Conservation (phyloP, 2,797 vertebrate species). For the Halcyon badia region DNA sequence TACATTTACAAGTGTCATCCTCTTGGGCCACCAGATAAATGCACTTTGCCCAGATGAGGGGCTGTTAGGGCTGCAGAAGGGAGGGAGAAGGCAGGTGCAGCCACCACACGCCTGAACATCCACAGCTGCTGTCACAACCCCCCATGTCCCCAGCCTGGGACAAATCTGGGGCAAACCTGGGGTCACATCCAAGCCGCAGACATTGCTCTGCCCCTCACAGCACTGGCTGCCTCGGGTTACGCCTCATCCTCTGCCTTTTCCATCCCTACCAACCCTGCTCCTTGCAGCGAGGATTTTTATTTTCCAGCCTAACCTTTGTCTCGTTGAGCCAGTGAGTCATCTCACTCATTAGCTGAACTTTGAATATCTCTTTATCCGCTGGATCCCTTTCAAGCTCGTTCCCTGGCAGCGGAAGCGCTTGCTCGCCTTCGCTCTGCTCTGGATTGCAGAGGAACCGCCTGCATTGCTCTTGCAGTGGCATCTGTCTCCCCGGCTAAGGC, state of each 20-base stretch:
- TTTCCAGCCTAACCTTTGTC: constrained; percentile 71
- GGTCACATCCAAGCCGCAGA: neutral
- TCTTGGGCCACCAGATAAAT: rapidly evolving
- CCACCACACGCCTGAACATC: rapidly evolving
- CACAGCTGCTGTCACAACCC: rapidly evolving
- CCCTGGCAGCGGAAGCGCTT: constrained; percentile 71
- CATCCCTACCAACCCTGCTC: constrained; percentile 4
- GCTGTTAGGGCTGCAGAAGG: neutral
- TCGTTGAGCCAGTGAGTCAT: constrained; percentile 81
- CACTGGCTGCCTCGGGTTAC: rapidly evolving
- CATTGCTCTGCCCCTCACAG: neutral
- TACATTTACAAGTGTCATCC: neutral
- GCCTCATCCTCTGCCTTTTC: constrained; percentile 15
- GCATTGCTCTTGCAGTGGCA: neutral
- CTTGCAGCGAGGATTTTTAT: constrained; percentile 47
- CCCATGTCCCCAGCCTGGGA: neutral
- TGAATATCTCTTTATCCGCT: constrained; percentile 76
- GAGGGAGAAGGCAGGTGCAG: neutral
- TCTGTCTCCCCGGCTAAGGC: neutral
- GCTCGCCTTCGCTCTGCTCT: constrained; percentile 29
- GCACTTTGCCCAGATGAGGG: neutral
- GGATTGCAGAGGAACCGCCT: constrained; percentile 28
- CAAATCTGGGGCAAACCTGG: neutral
- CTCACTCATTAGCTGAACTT: constrained; percentile 78
- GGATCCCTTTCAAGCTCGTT: constrained; percentile 75